Evolutionary conservation across 2,113 vertebrate species (phyloP).

Genomic region (Corythornis vintsioides): DNA sequence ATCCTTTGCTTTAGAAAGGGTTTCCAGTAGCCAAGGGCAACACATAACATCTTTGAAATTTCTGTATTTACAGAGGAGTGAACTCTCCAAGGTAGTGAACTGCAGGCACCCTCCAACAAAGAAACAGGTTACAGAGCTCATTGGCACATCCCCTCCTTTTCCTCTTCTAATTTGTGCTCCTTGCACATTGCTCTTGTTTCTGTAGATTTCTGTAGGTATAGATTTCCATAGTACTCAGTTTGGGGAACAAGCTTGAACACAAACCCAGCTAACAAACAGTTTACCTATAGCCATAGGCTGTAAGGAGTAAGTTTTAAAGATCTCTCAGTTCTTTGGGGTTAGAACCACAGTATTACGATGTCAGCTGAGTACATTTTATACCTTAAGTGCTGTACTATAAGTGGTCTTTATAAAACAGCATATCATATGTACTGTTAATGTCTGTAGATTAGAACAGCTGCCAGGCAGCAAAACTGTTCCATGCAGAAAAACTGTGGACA

Average conservation of each 20-base stretch:
- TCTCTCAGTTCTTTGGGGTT: background rate
- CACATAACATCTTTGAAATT: background rate
- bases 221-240: background rate
- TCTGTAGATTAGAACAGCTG: conserved; percentile 22
- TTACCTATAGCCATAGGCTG: background rate
- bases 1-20: background rate
- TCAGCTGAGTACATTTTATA: background rate
- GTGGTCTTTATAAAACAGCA: background rate
- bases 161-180: background rate
- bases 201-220: background rate
- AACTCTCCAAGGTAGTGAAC: conserved; percentile 16
- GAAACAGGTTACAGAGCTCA: background rate
- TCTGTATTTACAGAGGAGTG: background rate
- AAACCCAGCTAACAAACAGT: background rate
- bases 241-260: conserved; percentile 25
- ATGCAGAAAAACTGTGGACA: background rate
- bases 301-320: background rate
- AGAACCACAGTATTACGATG: background rate
- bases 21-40: background rate
- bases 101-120: background rate
- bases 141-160: background rate
- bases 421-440: background rate
- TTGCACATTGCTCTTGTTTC: conserved; percentile 46
- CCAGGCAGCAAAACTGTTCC: background rate
- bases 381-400: background rate